Conservation (phyloP, 2,113 vertebrate genomes). For the Tragelaphus buxtoni region DNA sequence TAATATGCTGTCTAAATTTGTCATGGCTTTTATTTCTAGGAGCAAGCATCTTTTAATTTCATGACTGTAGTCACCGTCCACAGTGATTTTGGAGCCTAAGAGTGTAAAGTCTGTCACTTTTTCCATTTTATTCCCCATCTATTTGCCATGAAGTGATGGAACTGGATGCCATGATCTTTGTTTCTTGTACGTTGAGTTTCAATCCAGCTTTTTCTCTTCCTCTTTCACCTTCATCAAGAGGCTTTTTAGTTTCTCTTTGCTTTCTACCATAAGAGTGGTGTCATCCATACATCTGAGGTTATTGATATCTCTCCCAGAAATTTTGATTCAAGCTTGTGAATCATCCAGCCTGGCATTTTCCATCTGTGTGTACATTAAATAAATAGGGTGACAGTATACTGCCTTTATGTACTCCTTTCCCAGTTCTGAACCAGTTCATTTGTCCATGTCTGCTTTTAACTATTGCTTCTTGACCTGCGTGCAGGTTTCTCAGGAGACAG, state of each 20-base stretch:
- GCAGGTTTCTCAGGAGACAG: not conserved
- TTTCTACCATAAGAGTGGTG: not conserved
- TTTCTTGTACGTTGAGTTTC: not conserved
- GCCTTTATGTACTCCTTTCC: not conserved
- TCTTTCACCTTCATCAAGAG: not conserved
- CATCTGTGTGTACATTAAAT: not conserved
- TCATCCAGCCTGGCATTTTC: not conserved
- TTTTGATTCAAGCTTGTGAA: not conserved
- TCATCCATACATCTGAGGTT: not conserved
- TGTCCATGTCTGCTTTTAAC: not conserved
- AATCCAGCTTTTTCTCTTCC: not conserved
- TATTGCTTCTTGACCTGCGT: not conserved
- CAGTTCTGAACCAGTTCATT: not conserved
- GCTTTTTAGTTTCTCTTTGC: not conserved
- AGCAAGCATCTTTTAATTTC: not conserved
- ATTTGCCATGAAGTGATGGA: not conserved
- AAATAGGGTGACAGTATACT: not conserved
- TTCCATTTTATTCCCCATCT: not conserved
- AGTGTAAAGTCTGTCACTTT: not conserved
- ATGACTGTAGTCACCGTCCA: not conserved
- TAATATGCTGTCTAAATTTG: not conserved
- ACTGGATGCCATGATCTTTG: not conserved
- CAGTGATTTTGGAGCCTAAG: not conserved
- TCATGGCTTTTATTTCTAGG: not conserved
- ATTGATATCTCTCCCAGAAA: not conserved